Base-by-base conservation (phyloP, 2,888 invertebrate species). In the Pachymerium ferrugineum region DNA sequence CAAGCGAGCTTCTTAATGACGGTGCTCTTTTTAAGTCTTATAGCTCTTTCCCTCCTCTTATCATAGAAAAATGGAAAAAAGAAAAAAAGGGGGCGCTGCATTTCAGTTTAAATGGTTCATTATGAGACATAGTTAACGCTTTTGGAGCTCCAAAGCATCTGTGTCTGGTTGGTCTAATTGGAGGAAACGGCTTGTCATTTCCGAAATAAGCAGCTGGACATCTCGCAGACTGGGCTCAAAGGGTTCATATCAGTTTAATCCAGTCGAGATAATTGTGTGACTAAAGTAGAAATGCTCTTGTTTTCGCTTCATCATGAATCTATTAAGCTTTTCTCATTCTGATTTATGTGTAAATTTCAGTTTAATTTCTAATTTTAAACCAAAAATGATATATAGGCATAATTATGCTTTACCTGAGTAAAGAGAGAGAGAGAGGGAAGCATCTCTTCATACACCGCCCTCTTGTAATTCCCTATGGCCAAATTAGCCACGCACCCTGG, bases 121-220 rank as follows among this genome's bases (percentile, higher is more conserved):
- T 54, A 54, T 54, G 54, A 54, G 22, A 54, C 54, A 22, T 54
- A 54, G 54, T 54, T 54, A 54, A 54, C 54, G 54, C 25, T 54
- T 54, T 47, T 54, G 25, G 54, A 54, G 54, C 54, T 54, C 54
- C 25, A 54, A 12, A 25, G 54, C 47, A 54, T 54, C 25, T 25
- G 54, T 25, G 54, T 22, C 25, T 54, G 54, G 25, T 54, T 54
- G 25, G 8, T 54, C 54, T 54, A 54, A 54, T 54, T 54, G 54
- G 22, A 54, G 54, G 54, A 54, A 54, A 54, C 54, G 54, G 54
- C 54, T 54, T 54, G 54, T 54, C 54, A 54, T 54, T 54, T 14
- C 54, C 54, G 54, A 54, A 54, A 54, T 54, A 54, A 25, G 54
- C 54, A 54, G 54, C 54, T 54, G 54, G 54, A 54, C 54, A 54